Conservation (phyloP, 2,113 vertebrate species). For the Nematolebias whitei region DNA sequence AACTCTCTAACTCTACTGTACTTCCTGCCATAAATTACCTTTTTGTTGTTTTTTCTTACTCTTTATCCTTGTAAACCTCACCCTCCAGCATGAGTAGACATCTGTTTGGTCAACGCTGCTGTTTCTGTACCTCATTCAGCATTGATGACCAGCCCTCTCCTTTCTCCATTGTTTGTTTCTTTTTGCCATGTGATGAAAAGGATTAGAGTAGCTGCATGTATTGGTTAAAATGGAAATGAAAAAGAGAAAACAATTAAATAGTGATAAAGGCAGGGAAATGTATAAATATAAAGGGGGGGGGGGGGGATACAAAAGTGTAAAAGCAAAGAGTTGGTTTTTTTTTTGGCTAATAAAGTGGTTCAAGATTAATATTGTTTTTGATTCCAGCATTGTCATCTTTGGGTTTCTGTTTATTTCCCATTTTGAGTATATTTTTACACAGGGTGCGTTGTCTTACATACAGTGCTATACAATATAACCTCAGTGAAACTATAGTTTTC, state of each 20-base stretch:
- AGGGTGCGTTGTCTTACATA: neutral
- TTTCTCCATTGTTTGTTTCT: conserved; percentile 33
- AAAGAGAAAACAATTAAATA: conserved; percentile 37
- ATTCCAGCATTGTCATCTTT: conserved; percentile 61
- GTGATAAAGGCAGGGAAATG: conserved; percentile 39
- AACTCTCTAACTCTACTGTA: conserved; percentile 29
- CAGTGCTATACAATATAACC: neutral
- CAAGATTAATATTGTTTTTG: conserved; percentile 66
- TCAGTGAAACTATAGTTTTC: neutral
- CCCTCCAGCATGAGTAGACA: conserved; percentile 29
- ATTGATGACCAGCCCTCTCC: conserved; percentile 32
- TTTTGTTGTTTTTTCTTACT: conserved; percentile 30
- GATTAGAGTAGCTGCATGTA: conserved; percentile 65
- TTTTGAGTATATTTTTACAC: conserved; percentile 4
- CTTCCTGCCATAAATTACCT: conserved; percentile 18
- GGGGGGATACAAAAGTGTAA: conserved; percentile 15
- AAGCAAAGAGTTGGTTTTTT: conserved; percentile 62
- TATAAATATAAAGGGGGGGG: conserved; percentile 40
- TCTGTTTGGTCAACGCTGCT: conserved; percentile 36
- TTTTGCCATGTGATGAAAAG: conserved; percentile 61
- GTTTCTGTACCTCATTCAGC: conserved; percentile 39
- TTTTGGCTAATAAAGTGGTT: conserved; percentile 42
- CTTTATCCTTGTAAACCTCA: conserved; percentile 7
- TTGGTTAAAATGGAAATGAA: conserved; percentile 58
- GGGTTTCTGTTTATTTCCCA: conserved; percentile 11